Evolutionary conservation across 1,140 invertebrate genomes (phyloP), one percentile per base, ranked within the genome.

Genomic region (Apolygus lucorum): DNA sequence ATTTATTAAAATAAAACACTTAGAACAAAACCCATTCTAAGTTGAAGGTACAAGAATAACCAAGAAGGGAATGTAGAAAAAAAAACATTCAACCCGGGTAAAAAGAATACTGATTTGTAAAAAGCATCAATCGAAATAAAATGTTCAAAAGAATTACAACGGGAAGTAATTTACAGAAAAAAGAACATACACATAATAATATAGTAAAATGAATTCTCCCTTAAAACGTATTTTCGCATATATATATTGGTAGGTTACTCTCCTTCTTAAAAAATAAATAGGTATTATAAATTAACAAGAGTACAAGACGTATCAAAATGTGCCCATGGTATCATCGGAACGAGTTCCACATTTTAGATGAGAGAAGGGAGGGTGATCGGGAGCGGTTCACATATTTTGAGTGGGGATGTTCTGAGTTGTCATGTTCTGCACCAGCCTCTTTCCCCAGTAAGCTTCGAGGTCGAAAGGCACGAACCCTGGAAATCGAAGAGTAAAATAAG

Each of bases 361-460:
- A 49, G 54, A 59, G 54, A 59, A 42, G 22, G 22, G 54, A 59
- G 22, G 22, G 11, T 11, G 34, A 49, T 17, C 17, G 34, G 54
- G 4, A 59, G 2, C 11, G 22, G 54, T 59, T 59, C 54, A 59
- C 54, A 59, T 17, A 22, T 59, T 59, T 59, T 59, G 54, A 11
- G 54, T 59, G 2, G 54, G 54, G 13, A 59, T 24, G 22, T 59
- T 59, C 22, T 59, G 54, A 59, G 54, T 17, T 2, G 88, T 89
- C 75, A 89, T 88, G 76, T 88, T 90, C 72, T 90, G 87, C 78
- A 89, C 90, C 54, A 93, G 79, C 72, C 90, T 79, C 76, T 90
- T 89, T 59, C 90, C 90, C 90, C 90, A 93, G 89, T 90, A 93
- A 11, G 88, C 86, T 76, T 92, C 91, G 74, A 93, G 80, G 80